phyloP scores from a whole-genome alignment of 23 tunicate species.

The Styela clava region DNA sequence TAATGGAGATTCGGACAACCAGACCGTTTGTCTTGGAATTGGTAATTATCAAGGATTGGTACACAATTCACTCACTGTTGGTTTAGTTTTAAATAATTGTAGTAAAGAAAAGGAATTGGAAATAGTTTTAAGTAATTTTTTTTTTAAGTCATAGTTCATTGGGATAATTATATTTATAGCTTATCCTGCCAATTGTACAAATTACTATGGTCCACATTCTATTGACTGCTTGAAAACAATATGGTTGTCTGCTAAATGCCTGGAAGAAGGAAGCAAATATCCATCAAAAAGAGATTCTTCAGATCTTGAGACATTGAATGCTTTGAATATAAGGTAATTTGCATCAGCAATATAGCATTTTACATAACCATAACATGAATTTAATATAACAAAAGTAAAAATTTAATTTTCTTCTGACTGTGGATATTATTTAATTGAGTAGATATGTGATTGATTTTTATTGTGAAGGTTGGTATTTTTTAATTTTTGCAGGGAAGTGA shows the following conservation, averaged over 20 bases:
- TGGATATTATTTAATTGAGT: neutral
- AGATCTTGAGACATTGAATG: neutral
- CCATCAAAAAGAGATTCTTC: constrained; percentile 2
- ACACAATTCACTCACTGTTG: too few species aligned
- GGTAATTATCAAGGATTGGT: too few species aligned
- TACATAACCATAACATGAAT: too few species aligned
- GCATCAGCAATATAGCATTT: too few species aligned
- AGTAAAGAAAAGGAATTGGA: too few species aligned
- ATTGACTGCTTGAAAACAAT: constrained; percentile 21
- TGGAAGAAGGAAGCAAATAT: constrained; percentile 16
- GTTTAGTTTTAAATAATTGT: too few species aligned
- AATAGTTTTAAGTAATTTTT: too few species aligned
- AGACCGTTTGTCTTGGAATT: constrained; percentile 20
- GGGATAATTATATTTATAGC: too few species aligned
- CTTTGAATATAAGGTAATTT: constrained; percentile 8
- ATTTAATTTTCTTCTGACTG: neutral
- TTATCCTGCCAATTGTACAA: constrained; percentile 1
- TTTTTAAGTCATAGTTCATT: neutral
- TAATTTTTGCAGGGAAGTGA: neutral
- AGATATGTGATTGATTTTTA: neutral
- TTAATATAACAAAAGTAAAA: too few species aligned
- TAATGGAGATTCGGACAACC: neutral
- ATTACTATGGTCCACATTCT: constrained; percentile 19
- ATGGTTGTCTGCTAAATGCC: constrained; percentile 11
- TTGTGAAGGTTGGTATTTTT: too few species aligned